Percentiles rank a stretch among this genome's conserved stretches.
phyloP scores from a whole-genome alignment of 2,888 invertebrate genomes.

The Neelides folsomi region DNA sequence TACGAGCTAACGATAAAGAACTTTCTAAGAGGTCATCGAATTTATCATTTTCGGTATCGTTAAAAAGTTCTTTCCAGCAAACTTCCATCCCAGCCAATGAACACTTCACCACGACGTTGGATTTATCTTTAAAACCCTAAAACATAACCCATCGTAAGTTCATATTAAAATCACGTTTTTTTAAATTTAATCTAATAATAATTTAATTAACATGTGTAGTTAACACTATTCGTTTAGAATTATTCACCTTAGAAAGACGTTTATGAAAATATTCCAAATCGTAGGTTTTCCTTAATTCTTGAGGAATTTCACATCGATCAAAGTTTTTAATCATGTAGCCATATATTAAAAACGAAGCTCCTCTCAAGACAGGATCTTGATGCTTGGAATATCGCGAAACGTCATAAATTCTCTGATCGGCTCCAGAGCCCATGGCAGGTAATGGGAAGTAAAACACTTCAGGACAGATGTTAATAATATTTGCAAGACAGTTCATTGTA shows the following conservation, averaged over 20 bases:
- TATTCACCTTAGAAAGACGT: too few species aligned
- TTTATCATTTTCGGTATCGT: too few species aligned
- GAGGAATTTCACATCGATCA: too few species aligned
- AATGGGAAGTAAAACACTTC: conserved; percentile 51
- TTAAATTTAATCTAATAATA: too few species aligned
- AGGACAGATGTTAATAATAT: conserved; percentile 60
- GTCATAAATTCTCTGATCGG: conserved; percentile 48
- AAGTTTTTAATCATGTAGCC: conserved; percentile 49
- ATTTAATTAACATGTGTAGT: too few species aligned
- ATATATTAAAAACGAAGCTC: conserved; percentile 53
- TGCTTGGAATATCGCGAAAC: conserved; percentile 56
- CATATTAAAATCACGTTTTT: too few species aligned
- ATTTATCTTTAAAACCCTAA: conserved; percentile 50
- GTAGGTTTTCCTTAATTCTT: too few species aligned
- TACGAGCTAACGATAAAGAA: too few species aligned
- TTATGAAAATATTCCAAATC: too few species aligned
- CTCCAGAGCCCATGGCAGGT: conserved; percentile 34
- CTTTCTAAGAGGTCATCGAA: conserved; percentile 43
- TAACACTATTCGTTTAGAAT: too few species aligned
- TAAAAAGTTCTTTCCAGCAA: too few species aligned
- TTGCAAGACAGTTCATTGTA: conserved; percentile 64
- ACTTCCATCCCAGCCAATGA: conserved; percentile 48
- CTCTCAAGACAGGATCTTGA: conserved; percentile 67
- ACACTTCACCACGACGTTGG: conserved; percentile 29
- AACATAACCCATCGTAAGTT: background rate